A percentile compares a stretch with the other conserved stretches of the same genome.
Evolutionary conservation across 1,140 invertebrate genomes (phyloP).

Genomic region (Pseudomyrmex pallidus): DNA sequence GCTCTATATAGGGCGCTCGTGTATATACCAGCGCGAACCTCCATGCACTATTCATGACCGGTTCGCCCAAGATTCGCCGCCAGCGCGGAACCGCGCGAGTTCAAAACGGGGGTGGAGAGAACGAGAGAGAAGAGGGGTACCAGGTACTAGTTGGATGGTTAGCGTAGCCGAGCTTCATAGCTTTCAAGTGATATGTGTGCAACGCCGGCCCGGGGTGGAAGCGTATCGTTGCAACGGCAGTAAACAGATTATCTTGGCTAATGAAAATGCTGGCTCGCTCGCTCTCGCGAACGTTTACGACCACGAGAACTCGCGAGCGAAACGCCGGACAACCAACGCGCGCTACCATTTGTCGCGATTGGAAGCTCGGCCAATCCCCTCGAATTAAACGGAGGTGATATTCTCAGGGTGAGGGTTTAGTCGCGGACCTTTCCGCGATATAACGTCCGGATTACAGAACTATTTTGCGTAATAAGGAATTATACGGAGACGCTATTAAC

Average conservation of each 20-base stretch:
- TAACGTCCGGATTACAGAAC: constrained; percentile 31
- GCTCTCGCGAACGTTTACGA: constrained; percentile 57
- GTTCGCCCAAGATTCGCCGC: constrained; percentile 65
- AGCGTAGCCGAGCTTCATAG: constrained; percentile 46
- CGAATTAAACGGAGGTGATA: constrained; percentile 24
- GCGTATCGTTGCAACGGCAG: constrained; percentile 63
- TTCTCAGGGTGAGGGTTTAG: constrained; percentile 13
- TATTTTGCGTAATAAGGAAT: constrained; percentile 45
- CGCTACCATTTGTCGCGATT: constrained; percentile 51
- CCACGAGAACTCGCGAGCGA: constrained; percentile 31
- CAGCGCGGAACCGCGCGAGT: constrained; percentile 50
- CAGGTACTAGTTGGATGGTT: constrained; percentile 12
- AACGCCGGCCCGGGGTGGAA: constrained; percentile 31
- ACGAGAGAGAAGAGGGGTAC: constrained; percentile 9
- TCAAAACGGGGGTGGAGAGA: not conserved
- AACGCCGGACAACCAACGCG: not conserved
- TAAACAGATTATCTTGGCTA: constrained; percentile 74
- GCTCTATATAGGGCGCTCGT: constrained; percentile 44
- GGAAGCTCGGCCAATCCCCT: constrained; percentile 29
- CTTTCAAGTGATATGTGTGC: constrained; percentile 59
- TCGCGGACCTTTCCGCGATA: not conserved
- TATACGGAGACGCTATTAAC: constrained; percentile 20
- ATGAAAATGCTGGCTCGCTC: constrained; percentile 67
- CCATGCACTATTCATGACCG: constrained; percentile 72
- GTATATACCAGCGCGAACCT: constrained; percentile 64